A percentile compares a stretch with the other conserved stretches of the same genome.
Conservation (phyloP, 2,888 invertebrate species). For the Cephalotes varians region DNA sequence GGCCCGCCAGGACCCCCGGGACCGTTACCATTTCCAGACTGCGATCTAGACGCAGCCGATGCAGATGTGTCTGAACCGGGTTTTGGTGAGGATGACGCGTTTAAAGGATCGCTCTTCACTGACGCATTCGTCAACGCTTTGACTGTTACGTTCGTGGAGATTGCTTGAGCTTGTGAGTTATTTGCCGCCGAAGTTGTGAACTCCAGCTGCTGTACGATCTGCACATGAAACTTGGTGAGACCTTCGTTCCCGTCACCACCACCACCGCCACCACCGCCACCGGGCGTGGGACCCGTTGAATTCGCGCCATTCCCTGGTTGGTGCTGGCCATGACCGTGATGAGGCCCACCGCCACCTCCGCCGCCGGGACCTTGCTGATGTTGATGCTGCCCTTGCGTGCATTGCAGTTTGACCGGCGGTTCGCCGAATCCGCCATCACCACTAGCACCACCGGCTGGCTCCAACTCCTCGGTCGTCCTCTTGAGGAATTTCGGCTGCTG, state of each 20-base stretch:
- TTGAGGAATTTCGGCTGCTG: constrained; percentile 95
- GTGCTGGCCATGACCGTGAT: constrained; percentile 80
- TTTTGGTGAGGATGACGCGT: constrained; percentile 86
- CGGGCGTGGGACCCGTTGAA: constrained; percentile 66
- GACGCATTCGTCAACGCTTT: constrained; percentile 92
- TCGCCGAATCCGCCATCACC: constrained; percentile 88
- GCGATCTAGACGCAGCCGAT: constrained; percentile 76
- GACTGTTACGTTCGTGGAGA: constrained; percentile 96
- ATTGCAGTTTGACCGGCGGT: constrained; percentile 92
- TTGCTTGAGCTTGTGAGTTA: constrained; percentile 95
- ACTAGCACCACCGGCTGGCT: constrained; percentile 85
- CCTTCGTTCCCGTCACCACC: constrained; percentile 80
- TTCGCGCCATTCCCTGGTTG: constrained; percentile 79
- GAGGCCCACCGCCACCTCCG: constrained; percentile 76
- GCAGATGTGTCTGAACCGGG: constrained; percentile 86
- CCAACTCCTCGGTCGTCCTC: constrained; percentile 90
- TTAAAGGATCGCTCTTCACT: constrained; percentile 88
- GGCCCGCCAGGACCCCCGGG: constrained; percentile 77
- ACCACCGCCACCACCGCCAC: constrained; percentile 84
- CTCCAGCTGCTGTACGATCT: constrained; percentile 96
- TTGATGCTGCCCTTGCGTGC: constrained; percentile 87
- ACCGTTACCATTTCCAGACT: constrained; percentile 79
- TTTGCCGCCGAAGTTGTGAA: constrained; percentile 94
- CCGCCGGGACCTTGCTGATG: constrained; percentile 82
- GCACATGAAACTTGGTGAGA: constrained; percentile 93